Percentiles rank a stretch among this genome's conserved stretches.
These are phyloP conservation scores for Metacarcinus magister DNA, from an alignment of 2,888 invertebrate genomes.

Conservation along the genomic window DNA sequence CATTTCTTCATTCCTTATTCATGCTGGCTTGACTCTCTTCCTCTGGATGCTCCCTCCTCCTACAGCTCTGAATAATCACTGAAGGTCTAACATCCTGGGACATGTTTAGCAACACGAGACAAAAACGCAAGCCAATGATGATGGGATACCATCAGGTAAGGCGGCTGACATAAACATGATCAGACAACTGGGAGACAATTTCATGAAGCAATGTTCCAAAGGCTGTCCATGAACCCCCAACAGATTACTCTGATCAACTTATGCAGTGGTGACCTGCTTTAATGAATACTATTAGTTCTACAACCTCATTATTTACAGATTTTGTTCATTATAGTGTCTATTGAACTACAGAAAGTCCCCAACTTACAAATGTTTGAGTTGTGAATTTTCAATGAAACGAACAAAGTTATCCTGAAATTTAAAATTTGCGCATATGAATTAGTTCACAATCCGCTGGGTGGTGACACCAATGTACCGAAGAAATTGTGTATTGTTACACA, in stretches of 20 bases:
- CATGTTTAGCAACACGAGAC: not conserved
- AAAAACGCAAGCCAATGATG: not conserved
- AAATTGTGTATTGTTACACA: no score
- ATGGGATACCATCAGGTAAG: not conserved
- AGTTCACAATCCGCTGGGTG: no score
- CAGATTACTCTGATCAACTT: slow-evolving; percentile 6
- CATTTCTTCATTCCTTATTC: slow-evolving; percentile 20
- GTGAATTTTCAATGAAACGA: no score
- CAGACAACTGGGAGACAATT: slow-evolving; percentile 41
- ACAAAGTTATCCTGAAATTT: no score
- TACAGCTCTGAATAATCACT: not conserved
- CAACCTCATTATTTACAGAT: no score
- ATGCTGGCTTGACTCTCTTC: not conserved
- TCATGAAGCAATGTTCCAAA: slow-evolving; percentile 46
- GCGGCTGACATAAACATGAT: slow-evolving; percentile 21
- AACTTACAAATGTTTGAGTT: no score
- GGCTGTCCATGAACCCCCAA: slow-evolving; percentile 4
- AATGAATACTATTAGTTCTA: no score
- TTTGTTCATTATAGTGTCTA: no score
- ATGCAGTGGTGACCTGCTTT: not conserved
- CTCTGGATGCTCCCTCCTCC: slow-evolving; percentile 17
- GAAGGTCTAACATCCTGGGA: not conserved
- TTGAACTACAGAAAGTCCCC: no score
- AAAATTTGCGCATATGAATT: no score
- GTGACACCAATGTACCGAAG: no score